Conservation (phyloP, 2,888 invertebrate species). For the Drosophila neutralis region DNA sequence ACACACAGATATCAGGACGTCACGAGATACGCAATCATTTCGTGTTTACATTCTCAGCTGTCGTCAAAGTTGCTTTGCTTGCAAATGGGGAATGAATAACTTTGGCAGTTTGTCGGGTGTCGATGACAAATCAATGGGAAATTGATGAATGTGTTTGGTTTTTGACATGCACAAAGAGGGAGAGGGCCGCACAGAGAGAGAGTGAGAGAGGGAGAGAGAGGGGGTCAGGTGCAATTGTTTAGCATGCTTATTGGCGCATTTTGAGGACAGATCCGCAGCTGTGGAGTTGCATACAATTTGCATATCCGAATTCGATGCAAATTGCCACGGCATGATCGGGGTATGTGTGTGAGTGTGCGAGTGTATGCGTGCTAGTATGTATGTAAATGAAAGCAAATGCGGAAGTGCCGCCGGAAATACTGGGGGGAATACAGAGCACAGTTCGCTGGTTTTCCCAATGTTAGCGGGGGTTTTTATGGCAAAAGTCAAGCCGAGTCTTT, state of each 20-base stretch:
- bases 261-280: conserved; percentile 33
- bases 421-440: conserved; percentile 41
- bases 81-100: conserved; percentile 13
- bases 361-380: conserved; percentile 45
- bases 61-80: conserved; percentile 1
- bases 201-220: background rate
- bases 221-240: conserved; percentile 53
- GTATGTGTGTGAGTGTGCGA: conserved; percentile 8
- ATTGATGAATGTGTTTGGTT: conserved; percentile 57
- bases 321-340: conserved; percentile 52
- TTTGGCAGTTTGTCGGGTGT: conserved; percentile 32
- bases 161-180: background rate
- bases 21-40: conserved; percentile 3
- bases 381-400: conserved; percentile 69
- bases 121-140: conserved; percentile 65
- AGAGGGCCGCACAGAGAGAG: background rate
- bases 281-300: conserved; percentile 53
- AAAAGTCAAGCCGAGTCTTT: conserved; percentile 63
- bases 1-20: background rate
- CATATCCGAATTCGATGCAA: conserved; percentile 59
- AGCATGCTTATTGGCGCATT: conserved; percentile 76
- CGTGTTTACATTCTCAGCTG: background rate
- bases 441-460: conserved; percentile 56
- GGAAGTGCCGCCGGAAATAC: conserved; percentile 58
- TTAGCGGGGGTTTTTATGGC: conserved; percentile 55